Evolutionary conservation across 1,140 invertebrate species (phyloP).

Genomic region (Sitobion miscanthi): DNA sequence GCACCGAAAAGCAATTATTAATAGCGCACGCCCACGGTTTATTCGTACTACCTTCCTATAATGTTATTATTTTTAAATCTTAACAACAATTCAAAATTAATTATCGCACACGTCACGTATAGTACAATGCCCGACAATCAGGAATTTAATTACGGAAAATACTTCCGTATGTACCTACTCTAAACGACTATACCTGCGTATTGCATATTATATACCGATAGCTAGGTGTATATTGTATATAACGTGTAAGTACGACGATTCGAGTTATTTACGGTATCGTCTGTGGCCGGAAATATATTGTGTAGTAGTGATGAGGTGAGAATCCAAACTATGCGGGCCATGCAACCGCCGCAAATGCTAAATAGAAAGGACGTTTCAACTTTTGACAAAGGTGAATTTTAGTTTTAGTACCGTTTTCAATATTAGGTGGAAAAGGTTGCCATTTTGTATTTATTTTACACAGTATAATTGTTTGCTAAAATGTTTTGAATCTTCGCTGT

Average conservation of each 20-base stretch:
- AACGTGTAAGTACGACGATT: not conserved
- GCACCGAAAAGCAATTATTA: not conserved
- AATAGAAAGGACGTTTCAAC: not conserved
- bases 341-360: not conserved
- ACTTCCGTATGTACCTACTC: not conserved
- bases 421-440: not conserved
- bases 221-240: not conserved
- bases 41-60: not conserved
- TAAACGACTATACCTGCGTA: not conserved
- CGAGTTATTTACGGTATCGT: not conserved
- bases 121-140: not conserved
- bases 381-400: not conserved
- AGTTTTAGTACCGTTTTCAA: not conserved
- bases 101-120: not conserved
- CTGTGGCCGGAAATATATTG: not conserved
- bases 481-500: not conserved
- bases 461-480: not conserved
- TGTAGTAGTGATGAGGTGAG: not conserved
- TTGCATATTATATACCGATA: not conserved
- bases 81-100: not conserved
- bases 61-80: not conserved
- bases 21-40: not conserved
- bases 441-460: not conserved
- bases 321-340: not conserved
- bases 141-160: not conserved